Percentiles rank a stretch among this genome's conserved stretches.
Conservation (phyloP, 2,888 invertebrate genomes). For the Cephus pygmeus region DNA sequence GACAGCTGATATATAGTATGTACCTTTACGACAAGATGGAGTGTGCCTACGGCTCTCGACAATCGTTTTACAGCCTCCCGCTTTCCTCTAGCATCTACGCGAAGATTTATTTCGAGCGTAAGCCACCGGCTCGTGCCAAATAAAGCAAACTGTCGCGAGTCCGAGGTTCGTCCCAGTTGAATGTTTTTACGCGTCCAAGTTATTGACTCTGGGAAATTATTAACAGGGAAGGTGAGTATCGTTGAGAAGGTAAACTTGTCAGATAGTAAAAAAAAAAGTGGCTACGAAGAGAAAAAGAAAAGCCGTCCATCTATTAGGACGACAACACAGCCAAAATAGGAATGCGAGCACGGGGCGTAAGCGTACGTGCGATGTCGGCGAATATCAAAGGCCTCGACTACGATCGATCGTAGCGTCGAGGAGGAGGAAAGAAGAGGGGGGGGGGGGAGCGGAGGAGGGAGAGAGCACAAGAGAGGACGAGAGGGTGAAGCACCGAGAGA, state of each 20-base stretch:
- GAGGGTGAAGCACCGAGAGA: not conserved
- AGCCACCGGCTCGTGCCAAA: slow-evolving; percentile 38
- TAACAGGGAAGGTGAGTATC: slow-evolving; percentile 29
- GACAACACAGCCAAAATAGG: not conserved
- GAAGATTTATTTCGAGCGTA: slow-evolving; percentile 46
- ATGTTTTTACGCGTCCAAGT: not conserved
- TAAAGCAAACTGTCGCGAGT: slow-evolving; percentile 56
- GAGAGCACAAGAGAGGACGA: not conserved
- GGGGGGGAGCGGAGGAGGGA: slow-evolving; percentile 2
- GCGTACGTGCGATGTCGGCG: not conserved
- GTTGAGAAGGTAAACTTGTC: not conserved
- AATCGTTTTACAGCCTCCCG: slow-evolving; percentile 42
- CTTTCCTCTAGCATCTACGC: slow-evolving; percentile 20
- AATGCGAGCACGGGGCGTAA: not conserved
- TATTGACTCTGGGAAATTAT: slow-evolving; percentile 38
- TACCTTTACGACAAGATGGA: not conserved
- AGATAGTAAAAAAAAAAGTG: not conserved
- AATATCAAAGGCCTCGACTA: not conserved
- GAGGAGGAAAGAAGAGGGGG: not conserved
- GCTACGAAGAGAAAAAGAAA: slow-evolving; percentile 19
- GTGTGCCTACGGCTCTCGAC: not conserved
- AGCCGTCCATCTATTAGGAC: not conserved
- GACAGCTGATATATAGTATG: not conserved
- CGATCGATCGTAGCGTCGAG: slow-evolving; percentile 1
- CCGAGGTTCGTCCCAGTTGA: slow-evolving; percentile 22